Base-by-base conservation (phyloP, 2,888 invertebrate species). In the Coleophora deauratella region DNA sequence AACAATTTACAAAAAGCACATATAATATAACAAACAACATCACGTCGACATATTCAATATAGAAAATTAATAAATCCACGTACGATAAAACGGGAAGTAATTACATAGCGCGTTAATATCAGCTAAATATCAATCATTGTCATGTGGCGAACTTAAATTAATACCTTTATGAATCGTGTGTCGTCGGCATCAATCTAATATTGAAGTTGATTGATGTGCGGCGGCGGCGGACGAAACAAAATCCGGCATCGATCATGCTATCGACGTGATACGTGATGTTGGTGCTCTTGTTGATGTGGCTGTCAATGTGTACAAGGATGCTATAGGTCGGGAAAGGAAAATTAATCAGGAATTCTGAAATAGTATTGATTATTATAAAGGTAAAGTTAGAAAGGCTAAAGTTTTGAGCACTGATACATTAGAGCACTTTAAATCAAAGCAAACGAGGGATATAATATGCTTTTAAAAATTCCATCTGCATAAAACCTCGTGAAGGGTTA, bases 121-220 rank as follows among this genome's bases (percentile, higher is more conserved):
- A 48, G 33, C 39, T 21, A 70, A 72, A 67, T 75, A 74, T 73
- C 72, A 68, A 71, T 75, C 76, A 76, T 67, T 58, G 76, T 76
- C 76, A 62, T 15, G 49, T 42, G 44, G 50, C 46, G 51, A 63
- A 66, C 66, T 68, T 69, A 68, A 75, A 76, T 76, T 74, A 76
- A 76, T 76, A 74, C 71, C 65, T 67, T 67, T 65, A 67, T 71
- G 77, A 74, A 70, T 71, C 68, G 72, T 61, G 66, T 75, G 73
- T 76, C 76, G 70, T 65, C 74, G 66, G 59, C 66, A 79, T 82
- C 84, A 72, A 78, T 84, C 82, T 79, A 54, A 41, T 44, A 49
- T 33, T 55, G 62, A 54, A 59, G 55, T 57, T 78, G 81, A 81
- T 81, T 73, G 82, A 80, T 78, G 62, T 61, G 62, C 53, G 55